A percentile compares a stretch with the other conserved stretches of the same genome.
These are phyloP conservation scores for Irena cyanogastra DNA, from an alignment of 2,113 vertebrate species.

Conservation along the genomic window DNA sequence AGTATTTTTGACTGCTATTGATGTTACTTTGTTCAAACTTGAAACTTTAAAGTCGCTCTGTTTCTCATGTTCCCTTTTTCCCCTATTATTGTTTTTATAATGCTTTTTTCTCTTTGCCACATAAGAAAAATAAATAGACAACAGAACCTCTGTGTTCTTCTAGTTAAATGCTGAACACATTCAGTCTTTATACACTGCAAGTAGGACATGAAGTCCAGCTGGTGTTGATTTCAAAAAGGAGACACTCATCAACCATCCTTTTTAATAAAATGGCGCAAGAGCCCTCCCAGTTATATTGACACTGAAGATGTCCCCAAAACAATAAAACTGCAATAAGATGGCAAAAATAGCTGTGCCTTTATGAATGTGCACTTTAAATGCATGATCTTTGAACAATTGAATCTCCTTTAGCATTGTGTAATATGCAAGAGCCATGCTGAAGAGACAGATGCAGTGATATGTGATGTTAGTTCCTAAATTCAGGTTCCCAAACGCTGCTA, in stretches of 20 bases:
- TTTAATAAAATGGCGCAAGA: background rate
- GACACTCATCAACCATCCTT: background rate
- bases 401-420: background rate
- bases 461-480: background rate
- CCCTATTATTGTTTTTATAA: background rate
- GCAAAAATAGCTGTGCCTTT: background rate
- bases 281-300: background rate
- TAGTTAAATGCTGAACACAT: background rate
- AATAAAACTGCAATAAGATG: background rate
- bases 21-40: background rate
- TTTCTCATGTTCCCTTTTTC: background rate
- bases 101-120: background rate
- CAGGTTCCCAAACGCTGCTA: background rate
- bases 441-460: background rate
- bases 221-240: background rate
- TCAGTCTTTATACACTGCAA: background rate
- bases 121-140: background rate
- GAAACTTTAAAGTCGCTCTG: background rate
- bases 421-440: background rate
- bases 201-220: conserved; percentile 3
- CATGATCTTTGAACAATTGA: background rate
- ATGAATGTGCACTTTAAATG: background rate
- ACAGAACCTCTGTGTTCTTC: background rate
- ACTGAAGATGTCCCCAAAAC: background rate
- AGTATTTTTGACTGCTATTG: background rate